Base-by-base conservation (phyloP, 2,888 invertebrate genomes). In the Dryobota labecula region DNA sequence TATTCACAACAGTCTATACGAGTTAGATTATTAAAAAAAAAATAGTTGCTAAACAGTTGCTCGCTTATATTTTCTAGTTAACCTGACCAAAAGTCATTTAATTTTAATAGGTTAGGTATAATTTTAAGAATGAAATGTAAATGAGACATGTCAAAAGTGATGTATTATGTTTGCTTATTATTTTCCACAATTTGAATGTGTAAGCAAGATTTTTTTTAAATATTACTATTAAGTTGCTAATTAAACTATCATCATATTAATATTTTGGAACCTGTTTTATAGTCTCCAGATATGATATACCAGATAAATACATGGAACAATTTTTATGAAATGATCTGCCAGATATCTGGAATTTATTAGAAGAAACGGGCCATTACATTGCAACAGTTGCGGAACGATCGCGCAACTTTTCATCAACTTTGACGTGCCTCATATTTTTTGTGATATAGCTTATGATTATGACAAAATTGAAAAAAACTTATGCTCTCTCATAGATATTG, bases 371-470 rank as follows among this genome's bases (percentile, higher is more conserved):
- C 33, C 33, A 33, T 33, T 33, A 5, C 33, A 33, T 2, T 33
- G 5, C 33, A 33, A 33, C 5, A 33, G 57, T 70, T 56, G 67
- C 11, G 1, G 36, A 49, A 68, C 60, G 45, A 15, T 62, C n/a
- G 63, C 56, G 18, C 60, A 11, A 73, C 54, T 65, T 51, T 80
- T 60, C 45, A 33, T n/a, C n/a, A 65, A 75, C 45, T 74, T 81
- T 81, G 76, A 77, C 69, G 64, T 73, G 65, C 15, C n/a, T 81
- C 67, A 74, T 76, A 79, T 45, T 68, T 70, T 78, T 82, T 84
- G 84, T 84, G 84, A 84, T 84, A 84, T 75, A 75, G 69, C 68
- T 76, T 80, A 83, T 61, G 77, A 70, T 73, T 57, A 75, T 60
- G 73, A 66, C n/a, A 30, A 54, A 70, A 70, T 73, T 66, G 27